Percentiles rank a stretch among this genome's conserved stretches.
Conservation (phyloP, 2,797 vertebrate species). For the Peromyscus attwateri region DNA sequence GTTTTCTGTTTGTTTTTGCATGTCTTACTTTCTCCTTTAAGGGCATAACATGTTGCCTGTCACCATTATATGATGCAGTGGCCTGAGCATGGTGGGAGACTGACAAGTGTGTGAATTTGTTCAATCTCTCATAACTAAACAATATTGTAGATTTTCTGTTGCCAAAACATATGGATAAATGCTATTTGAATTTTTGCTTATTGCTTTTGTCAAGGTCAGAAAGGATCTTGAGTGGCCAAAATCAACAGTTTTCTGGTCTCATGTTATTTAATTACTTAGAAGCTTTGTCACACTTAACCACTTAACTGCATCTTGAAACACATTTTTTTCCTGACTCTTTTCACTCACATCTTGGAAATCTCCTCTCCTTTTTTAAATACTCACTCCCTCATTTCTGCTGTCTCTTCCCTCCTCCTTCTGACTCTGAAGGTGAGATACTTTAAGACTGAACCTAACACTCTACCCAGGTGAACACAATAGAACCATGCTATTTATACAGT, state of each 20-base stretch:
- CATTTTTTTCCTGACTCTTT: background rate
- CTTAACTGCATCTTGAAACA: background rate
- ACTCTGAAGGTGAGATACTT: background rate
- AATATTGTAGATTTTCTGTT: background rate
- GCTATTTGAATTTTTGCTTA: background rate
- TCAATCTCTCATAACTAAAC: slow-evolving; percentile 9
- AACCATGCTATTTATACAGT: background rate
- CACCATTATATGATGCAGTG: background rate
- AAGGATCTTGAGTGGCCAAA: background rate
- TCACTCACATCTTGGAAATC: background rate
- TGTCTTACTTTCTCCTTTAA: background rate
- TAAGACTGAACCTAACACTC: too few relatives aligned
- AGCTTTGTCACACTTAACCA: background rate
- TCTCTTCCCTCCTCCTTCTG: background rate
- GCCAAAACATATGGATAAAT: background rate
- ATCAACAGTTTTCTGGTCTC: background rate
- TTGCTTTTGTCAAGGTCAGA: background rate
- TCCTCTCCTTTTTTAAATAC: background rate
- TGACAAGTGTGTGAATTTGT: background rate
- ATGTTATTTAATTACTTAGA: background rate
- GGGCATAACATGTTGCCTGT: background rate
- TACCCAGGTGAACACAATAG: background rate
- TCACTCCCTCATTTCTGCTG: background rate
- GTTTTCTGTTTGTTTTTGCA: background rate
- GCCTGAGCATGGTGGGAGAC: background rate